Conservation (phyloP, 2,113 vertebrate species). For the Eurypyga helias region DNA sequence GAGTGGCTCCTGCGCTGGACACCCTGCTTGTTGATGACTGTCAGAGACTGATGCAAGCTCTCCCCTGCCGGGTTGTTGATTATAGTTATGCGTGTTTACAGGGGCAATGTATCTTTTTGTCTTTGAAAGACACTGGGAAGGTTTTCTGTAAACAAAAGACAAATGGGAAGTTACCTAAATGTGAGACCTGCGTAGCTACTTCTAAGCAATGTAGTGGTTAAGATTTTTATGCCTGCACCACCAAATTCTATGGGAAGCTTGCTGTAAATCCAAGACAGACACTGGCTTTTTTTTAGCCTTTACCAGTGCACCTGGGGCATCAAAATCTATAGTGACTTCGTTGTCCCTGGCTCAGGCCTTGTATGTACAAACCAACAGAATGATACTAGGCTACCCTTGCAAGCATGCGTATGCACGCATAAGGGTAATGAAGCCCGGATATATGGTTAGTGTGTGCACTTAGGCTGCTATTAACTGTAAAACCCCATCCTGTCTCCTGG, state of each 20-base stretch:
- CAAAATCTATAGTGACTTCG: neutral
- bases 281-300: neutral
- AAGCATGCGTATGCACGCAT: neutral
- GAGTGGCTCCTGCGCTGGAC: fast-evolving
- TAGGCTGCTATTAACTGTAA: slow-evolving; percentile 24
- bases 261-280: neutral
- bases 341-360: neutral
- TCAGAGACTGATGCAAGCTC: neutral
- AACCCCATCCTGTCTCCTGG: slow-evolving; percentile 45
- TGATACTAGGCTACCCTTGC: neutral
- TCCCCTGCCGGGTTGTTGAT: neutral
- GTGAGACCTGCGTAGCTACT: neutral
- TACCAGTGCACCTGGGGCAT: neutral
- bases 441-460: neutral
- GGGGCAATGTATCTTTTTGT: neutral
- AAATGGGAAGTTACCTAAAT: neutral
- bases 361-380: neutral
- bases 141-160: neutral
- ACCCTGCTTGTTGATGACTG: neutral
- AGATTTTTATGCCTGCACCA: neutral
- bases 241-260: neutral
- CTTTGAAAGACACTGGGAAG: neutral
- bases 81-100: neutral
- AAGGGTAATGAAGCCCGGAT: neutral
- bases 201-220: neutral